phyloP scores from a whole-genome alignment of 2,797 vertebrate genomes.

The Takifugu rubripes region DNA sequence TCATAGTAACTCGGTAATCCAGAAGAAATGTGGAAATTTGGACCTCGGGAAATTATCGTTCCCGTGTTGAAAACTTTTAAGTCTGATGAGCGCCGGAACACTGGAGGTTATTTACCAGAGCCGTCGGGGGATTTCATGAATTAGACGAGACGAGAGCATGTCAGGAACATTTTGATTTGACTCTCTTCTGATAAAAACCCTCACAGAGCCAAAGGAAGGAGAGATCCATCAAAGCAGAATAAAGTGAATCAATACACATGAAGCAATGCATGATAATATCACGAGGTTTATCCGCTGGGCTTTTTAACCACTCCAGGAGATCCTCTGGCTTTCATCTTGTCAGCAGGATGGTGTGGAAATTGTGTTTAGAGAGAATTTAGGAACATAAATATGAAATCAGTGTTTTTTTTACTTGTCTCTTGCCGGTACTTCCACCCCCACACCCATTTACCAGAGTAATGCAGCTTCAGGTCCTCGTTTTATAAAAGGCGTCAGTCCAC shows the following conservation, averaged over 20 bases:
- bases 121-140: constrained; percentile 50
- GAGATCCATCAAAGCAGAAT: constrained; percentile 14
- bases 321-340: no score
- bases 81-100: no score
- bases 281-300: constrained; percentile 1
- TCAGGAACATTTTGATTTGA: constrained; percentile 38
- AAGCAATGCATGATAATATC: not conserved
- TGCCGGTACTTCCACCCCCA: not conserved
- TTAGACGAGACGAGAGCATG: constrained; percentile 35
- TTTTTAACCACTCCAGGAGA: not conserved
- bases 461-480: no score
- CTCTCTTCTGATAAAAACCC: constrained; percentile 32
- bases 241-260: constrained; percentile 2
- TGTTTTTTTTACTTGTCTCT: not conserved
- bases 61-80: no score
- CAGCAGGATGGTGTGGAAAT: no score
- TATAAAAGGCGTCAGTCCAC: no score
- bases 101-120: no score
- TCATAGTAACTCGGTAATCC: no score
- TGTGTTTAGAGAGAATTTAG: no score
- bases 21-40: no score
- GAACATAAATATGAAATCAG: no score
- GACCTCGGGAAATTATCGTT: no score
- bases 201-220: not conserved
- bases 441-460: not conserved